Percentiles rank a stretch among this genome's conserved stretches.
Evolutionary conservation across 2,888 invertebrate genomes (phyloP).

Genomic region (Coenonympha glycerion): DNA sequence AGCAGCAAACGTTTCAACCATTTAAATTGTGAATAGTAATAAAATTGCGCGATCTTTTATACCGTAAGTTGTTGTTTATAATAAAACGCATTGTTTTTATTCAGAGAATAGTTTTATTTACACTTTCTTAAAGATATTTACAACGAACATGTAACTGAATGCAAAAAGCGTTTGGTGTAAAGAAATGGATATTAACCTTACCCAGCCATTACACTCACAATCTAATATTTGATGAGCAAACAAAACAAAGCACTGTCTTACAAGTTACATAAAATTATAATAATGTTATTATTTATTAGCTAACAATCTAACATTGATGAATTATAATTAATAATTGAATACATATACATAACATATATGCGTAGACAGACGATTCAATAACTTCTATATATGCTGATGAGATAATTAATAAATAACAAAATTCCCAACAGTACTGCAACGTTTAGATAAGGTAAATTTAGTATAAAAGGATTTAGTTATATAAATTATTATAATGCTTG

Average conservation of each 20-base stretch:
- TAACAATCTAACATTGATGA: constrained; percentile 13
- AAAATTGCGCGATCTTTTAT: neutral
- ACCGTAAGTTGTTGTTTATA: constrained; percentile 44
- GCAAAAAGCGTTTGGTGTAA: constrained; percentile 41
- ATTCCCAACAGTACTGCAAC: too few species aligned
- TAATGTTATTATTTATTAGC: constrained; percentile 9
- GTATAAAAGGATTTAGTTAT: too few species aligned
- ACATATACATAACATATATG: too few species aligned
- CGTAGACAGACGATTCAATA: too few species aligned
- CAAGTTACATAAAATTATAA: constrained; percentile 20
- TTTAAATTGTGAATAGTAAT: neutral
- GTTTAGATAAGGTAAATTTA: too few species aligned
- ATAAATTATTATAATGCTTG: too few species aligned
- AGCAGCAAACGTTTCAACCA: too few species aligned
- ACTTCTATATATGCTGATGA: too few species aligned
- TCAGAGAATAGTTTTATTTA: constrained; percentile 72
- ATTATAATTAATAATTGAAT: too few species aligned
- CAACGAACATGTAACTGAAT: constrained; percentile 46
- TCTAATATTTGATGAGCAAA: constrained; percentile 36
- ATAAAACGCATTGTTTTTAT: constrained; percentile 48
- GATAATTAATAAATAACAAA: too few species aligned
- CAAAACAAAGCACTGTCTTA: constrained; percentile 30
- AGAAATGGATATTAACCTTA: constrained; percentile 18
- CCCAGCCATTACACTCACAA: constrained; percentile 34
- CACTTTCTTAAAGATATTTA: constrained; percentile 62